phyloP scores from a whole-genome alignment of 2,888 invertebrate species.

The Hirtodrosophila trivittata region DNA sequence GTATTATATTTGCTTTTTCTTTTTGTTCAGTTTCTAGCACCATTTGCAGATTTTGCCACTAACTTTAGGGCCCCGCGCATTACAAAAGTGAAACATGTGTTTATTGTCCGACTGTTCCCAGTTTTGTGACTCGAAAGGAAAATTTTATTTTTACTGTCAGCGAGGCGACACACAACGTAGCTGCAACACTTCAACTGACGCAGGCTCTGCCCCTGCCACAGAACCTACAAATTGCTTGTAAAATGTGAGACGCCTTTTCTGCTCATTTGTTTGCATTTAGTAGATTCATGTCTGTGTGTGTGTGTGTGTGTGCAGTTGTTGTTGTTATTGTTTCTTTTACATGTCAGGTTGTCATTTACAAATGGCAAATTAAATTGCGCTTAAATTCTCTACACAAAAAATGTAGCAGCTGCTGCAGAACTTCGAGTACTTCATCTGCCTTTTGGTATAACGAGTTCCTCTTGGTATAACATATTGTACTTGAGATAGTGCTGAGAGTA shows the following conservation, averaged over 20 bases:
- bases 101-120: conserved; percentile 64
- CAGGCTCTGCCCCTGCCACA: conserved; percentile 3
- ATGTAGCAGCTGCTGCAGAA: conserved; percentile 6
- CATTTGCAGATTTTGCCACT: conserved; percentile 48
- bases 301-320: conserved; percentile 38
- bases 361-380: conserved; percentile 81
- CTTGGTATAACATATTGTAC: too few species aligned
- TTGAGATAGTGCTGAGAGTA: too few species aligned
- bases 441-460: too few species aligned
- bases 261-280: conserved; percentile 54
- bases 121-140: conserved; percentile 15
- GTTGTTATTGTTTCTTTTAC: conserved; percentile 48
- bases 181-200: conserved; percentile 73
- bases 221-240: conserved; percentile 26
- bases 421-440: neutral
- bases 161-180: conserved; percentile 59
- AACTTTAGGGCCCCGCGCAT: conserved; percentile 74
- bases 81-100: conserved; percentile 80
- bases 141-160: conserved; percentile 70
- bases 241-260: conserved; percentile 39
- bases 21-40: conserved; percentile 39
- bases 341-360: conserved; percentile 77
- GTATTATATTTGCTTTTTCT: conserved; percentile 7
- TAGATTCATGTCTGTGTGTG: conserved; percentile 7
- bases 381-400: conserved; percentile 49